These are phyloP conservation scores for Listronotus bonariensis DNA, from an alignment of 1,140 invertebrate genomes.

Conservation along the genomic window DNA sequence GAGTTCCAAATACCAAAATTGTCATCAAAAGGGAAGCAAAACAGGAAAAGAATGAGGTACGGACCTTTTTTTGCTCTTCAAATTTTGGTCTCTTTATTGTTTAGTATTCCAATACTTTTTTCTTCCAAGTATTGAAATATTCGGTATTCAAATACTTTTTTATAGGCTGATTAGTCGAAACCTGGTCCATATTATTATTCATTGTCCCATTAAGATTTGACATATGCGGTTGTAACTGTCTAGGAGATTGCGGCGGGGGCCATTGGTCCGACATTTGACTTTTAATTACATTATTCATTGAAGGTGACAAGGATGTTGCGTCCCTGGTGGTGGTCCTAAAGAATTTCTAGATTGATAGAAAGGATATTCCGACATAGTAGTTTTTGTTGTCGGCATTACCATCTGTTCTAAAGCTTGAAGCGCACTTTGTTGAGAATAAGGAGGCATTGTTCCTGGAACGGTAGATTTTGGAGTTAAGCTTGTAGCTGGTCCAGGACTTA, in stretches of 20 bases:
- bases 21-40: no score
- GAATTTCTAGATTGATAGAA: conserved; percentile 54
- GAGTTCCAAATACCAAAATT: no score
- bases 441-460: conserved; percentile 62
- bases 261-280: conserved; percentile 71
- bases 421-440: conserved; percentile 75
- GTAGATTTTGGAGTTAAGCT: conserved; percentile 65
- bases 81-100: no score
- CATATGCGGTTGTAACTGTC: conserved; percentile 51
- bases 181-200: conserved; percentile 50
- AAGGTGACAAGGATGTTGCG: conserved; percentile 66
- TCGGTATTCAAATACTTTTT: no score
- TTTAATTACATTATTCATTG: conserved; percentile 62
- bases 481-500: conserved; percentile 62
- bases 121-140: no score
- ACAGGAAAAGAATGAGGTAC: no score
- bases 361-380: conserved; percentile 56
- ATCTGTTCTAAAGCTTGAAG: conserved; percentile 92
- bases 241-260: conserved; percentile 51
- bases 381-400: conserved; percentile 75
- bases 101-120: no score
- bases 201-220: conserved; percentile 48
- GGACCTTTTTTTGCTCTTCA: no score
- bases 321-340: conserved; percentile 45
- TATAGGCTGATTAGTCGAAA: conserved; percentile 45